Percentiles rank a stretch among this genome's conserved stretches.
Conservation (phyloP, 2,888 invertebrate species). For the Athalia cordata region DNA sequence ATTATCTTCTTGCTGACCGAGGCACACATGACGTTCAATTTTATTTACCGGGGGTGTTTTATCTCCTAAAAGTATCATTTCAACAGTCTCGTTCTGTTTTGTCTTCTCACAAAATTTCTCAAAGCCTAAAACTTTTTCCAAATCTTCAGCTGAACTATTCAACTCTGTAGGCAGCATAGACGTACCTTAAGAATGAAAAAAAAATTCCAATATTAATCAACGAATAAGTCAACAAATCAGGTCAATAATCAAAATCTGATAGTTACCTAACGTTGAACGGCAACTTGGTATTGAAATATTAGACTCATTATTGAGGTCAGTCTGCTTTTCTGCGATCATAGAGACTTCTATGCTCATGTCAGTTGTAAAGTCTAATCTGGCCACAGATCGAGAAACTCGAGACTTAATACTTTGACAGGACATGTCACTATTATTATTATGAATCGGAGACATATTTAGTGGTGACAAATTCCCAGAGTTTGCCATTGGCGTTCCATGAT, state of each 20-base stretch:
- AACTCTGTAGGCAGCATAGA: conserved; percentile 37
- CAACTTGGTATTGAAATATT: conserved; percentile 14
- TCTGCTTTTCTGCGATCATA: conserved; percentile 49
- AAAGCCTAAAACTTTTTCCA: conserved; percentile 26
- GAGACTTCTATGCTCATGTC: conserved; percentile 65
- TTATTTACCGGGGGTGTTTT: conserved; percentile 51
- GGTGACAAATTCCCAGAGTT: conserved; percentile 59
- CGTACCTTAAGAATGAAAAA: conserved; percentile 27
- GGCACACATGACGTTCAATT: conserved; percentile 10
- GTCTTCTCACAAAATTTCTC: conserved; percentile 22
- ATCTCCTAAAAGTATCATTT: conserved; percentile 54
- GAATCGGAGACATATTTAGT: conserved; percentile 66
- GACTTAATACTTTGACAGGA: conserved; percentile 61
- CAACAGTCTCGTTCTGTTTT: conserved; percentile 46
- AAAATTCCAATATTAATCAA: conserved; percentile 13
- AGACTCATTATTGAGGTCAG: conserved; percentile 4
- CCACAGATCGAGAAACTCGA: conserved; percentile 57
- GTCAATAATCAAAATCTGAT: neutral
- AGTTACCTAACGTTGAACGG: conserved; percentile 29
- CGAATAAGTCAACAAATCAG: neutral
- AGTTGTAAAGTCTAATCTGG: conserved; percentile 62
- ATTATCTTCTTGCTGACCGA: conserved; percentile 46
- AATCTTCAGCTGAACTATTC: conserved; percentile 32
- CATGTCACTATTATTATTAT: conserved; percentile 54
- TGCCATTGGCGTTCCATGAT: conserved; percentile 59